Evolutionary conservation across 2,797 vertebrate genomes (phyloP).

Genomic region (Clarias platycephalus): DNA sequence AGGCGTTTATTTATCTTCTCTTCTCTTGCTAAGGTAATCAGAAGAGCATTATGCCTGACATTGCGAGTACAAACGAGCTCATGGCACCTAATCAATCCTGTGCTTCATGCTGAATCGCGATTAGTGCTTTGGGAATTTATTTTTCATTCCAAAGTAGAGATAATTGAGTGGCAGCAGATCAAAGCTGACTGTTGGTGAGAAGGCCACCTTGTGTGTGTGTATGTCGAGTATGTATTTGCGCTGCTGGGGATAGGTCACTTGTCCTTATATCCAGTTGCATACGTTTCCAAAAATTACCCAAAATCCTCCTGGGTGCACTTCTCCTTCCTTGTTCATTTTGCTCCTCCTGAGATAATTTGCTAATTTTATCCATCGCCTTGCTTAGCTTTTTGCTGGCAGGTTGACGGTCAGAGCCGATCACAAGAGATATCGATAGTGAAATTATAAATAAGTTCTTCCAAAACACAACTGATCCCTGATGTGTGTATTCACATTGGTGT

Average conservation of each 20-base stretch:
- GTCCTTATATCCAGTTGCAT: conserved; percentile 8
- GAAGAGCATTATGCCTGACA: conserved; percentile 35
- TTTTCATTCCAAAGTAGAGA: conserved; percentile 14
- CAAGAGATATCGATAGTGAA: neutral
- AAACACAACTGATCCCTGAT: neutral
- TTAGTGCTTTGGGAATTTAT: conserved; percentile 16
- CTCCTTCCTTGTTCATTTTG: neutral
- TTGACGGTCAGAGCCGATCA: neutral
- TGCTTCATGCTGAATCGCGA: neutral
- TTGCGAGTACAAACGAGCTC: conserved; percentile 13
- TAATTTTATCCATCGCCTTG: neutral
- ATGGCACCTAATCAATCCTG: conserved; percentile 25
- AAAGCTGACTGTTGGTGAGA: conserved; percentile 14
- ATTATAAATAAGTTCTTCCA: neutral
- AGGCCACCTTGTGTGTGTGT: neutral
- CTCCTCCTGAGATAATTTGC: neutral
- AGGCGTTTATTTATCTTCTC: conserved; percentile 26
- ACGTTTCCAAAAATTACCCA: neutral
- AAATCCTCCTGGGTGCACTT: neutral
- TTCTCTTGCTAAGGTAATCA: conserved; percentile 29
- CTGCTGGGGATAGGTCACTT: neutral
- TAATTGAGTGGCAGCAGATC: conserved; percentile 1
- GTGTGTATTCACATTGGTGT: conserved; percentile 13
- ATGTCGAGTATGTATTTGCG: neutral
- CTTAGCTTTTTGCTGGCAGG: neutral